Conservation (phyloP, 2,888 invertebrate genomes). For the Rhamphomyia laevipes region DNA sequence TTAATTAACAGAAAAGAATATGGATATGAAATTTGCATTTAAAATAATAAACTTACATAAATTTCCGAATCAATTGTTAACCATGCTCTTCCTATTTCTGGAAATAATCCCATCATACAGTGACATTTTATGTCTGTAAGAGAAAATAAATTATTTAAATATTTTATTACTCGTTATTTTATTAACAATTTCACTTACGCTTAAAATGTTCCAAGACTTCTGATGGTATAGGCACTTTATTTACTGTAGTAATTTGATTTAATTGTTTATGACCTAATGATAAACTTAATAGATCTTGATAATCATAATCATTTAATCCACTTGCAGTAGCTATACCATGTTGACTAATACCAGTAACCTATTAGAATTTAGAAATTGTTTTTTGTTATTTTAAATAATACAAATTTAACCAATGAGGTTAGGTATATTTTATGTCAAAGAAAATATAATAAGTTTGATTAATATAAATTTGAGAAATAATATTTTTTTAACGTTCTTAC, state of each 20-base stretch:
- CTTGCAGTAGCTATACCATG: slow-evolving; percentile 72
- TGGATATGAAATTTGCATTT: neutral
- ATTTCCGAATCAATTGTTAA: slow-evolving; percentile 95
- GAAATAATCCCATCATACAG: slow-evolving; percentile 94
- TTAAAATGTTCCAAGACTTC: slow-evolving; percentile 93
- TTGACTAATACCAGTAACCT: slow-evolving; percentile 52
- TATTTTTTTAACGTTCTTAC: slow-evolving; percentile 19
- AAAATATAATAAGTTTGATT: neutral
- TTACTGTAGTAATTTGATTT: slow-evolving; percentile 66
- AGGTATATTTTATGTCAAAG: neutral
- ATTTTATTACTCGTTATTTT: too few species aligned
- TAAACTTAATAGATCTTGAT: slow-evolving; percentile 65
- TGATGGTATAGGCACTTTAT: slow-evolving; percentile 79
- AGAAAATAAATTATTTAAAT: neutral
- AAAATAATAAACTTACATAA: slow-evolving; percentile 48
- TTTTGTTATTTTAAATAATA: neutral
- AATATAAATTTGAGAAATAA: neutral
- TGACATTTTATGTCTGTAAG: slow-evolving; percentile 82
- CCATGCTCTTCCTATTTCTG: slow-evolving; percentile 94
- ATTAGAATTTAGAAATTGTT: slow-evolving; percentile 7
- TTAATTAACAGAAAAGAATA: neutral
- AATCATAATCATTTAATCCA: slow-evolving; percentile 83
- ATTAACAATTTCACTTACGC: slow-evolving; percentile 44
- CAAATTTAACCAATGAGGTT: too few species aligned
- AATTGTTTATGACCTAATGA: slow-evolving; percentile 56